Conservation (phyloP, 2,797 vertebrate species). For the Syngnathus acus region DNA sequence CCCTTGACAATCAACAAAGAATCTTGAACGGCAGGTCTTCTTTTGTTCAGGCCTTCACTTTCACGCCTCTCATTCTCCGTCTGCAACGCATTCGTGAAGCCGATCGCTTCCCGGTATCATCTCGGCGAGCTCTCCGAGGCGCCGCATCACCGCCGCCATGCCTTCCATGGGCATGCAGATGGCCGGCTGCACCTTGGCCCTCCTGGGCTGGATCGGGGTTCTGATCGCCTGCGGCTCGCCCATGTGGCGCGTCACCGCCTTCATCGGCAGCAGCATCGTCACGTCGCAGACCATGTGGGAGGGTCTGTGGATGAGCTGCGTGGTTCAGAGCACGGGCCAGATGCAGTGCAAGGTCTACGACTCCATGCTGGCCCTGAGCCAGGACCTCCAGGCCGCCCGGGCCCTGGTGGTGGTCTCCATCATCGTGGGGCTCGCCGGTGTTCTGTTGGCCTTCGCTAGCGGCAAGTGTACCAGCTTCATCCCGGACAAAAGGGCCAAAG, state of each 20-base stretch:
- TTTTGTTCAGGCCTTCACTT: conserved; percentile 13
- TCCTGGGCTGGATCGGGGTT: conserved; percentile 64
- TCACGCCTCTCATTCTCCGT: conserved; percentile 39
- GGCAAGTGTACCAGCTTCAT: conserved; percentile 77
- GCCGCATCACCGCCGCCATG: conserved; percentile 37
- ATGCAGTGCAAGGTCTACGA: conserved; percentile 72
- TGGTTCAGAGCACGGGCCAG: conserved; percentile 69
- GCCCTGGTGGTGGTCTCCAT: conserved; percentile 65
- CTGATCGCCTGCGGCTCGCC: conserved; percentile 51
- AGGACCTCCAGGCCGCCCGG: conserved; percentile 62
- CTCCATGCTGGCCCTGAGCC: conserved; percentile 60
- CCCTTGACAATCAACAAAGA: conserved; percentile 34
- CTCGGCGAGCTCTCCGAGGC: conserved; percentile 4
- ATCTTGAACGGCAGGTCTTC: conserved; percentile 41
- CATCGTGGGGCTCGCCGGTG: conserved; percentile 48
- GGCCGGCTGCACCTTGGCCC: conserved; percentile 42
- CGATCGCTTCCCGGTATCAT: background rate
- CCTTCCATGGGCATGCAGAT: conserved; percentile 61
- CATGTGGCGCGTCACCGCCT: conserved; percentile 66
- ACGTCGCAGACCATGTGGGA: conserved; percentile 68
- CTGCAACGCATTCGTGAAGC: conserved; percentile 15
- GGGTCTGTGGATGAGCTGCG: conserved; percentile 72
- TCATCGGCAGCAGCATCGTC: conserved; percentile 65
- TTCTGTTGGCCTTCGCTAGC: conserved; percentile 59
- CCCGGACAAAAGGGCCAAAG: conserved; percentile 55